Base-by-base conservation (phyloP, 2,888 invertebrate species). In the Penaeus monodon region DNA sequence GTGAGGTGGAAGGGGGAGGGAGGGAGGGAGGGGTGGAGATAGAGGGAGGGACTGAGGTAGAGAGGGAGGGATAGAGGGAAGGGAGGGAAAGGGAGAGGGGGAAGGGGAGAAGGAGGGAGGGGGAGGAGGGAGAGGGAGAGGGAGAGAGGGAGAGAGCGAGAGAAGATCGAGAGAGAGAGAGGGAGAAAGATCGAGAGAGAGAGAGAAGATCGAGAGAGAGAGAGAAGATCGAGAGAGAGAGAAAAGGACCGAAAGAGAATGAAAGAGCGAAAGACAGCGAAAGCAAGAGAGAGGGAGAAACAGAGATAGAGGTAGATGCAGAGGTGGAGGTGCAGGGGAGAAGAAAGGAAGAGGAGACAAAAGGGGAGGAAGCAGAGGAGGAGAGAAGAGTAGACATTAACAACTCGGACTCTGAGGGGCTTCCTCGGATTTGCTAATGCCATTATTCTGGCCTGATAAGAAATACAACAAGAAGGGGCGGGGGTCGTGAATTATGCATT, bases 401-500 rank as follows among this genome's bases (percentile, higher is more conserved):
- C 17, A 77, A 12, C 20, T 3, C 29, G 2, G 6, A 77, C 49
- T 49, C 49, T 10, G 12, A 14, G 49, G 14, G 49, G 49, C 49
- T 49, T 49, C 49, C 49, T 49, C 49, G 49, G 49, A 49, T 49
- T 49, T 14, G 49, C 49, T 49, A 49, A 49, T 49, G 49, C 49
- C 49, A 49, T 49, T 49, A 49, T 49, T 49, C 49, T 49, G 7
- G 49, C 14, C 49, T 6, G 49, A 49, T 49, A 49, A 49, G 49
- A 49, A 49, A 49, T 6, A 49, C 4, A 49, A 49, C 49, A 49
- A 49, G 49, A 49, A 57, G 14, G 29, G 57, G 6, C 63, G 7
- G n/a, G 63, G n/a, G 29, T n/a, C 57, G 76, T 24, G 57, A 76
- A 76, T 14, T 76, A 76, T 27, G 57, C 76, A 76, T 73, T 73